These are phyloP conservation scores for Osmerus mordax DNA, from an alignment of 2,113 vertebrate genomes.

Conservation along the genomic window DNA sequence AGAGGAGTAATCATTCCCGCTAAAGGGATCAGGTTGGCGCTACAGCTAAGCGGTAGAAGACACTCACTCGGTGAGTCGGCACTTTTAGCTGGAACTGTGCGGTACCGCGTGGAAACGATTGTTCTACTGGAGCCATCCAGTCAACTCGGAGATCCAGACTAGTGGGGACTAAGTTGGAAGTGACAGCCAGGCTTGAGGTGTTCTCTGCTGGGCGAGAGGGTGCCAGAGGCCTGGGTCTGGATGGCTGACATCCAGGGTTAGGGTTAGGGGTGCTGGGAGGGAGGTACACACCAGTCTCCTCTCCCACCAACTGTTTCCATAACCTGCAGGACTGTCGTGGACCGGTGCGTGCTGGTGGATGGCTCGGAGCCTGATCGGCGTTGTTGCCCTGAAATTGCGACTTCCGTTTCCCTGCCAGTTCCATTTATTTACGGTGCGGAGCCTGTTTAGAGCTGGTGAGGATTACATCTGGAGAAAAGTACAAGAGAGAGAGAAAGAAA, in stretches of 20 bases:
- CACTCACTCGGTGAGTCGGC: too few species aligned
- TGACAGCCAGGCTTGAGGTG: neutral
- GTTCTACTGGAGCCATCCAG: neutral
- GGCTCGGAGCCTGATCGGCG: constrained; percentile 65
- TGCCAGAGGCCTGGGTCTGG: neutral
- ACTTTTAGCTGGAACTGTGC: neutral
- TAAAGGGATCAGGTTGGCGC: too few species aligned
- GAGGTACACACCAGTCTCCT: constrained; percentile 9
- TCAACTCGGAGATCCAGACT: neutral
- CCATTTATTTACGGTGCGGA: constrained; percentile 71
- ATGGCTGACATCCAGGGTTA: neutral
- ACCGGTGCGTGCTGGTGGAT: constrained; percentile 44
- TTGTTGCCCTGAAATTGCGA: constrained; percentile 69
- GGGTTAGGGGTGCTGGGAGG: neutral
- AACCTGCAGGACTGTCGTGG: constrained; percentile 58
- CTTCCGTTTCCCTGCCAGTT: constrained; percentile 68
- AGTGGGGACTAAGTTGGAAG: neutral
- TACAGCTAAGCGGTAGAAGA: too few species aligned
- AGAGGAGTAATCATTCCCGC: too few species aligned
- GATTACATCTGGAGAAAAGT: constrained; percentile 63
- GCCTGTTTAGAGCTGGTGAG: constrained; percentile 55
- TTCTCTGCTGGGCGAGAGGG: constrained; percentile 1
- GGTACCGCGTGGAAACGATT: neutral
- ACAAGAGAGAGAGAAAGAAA: constrained; percentile 47
- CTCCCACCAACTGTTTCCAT: constrained; percentile 55